phyloP scores from a whole-genome alignment of 2,888 invertebrate species.

The Cephus runcator region DNA sequence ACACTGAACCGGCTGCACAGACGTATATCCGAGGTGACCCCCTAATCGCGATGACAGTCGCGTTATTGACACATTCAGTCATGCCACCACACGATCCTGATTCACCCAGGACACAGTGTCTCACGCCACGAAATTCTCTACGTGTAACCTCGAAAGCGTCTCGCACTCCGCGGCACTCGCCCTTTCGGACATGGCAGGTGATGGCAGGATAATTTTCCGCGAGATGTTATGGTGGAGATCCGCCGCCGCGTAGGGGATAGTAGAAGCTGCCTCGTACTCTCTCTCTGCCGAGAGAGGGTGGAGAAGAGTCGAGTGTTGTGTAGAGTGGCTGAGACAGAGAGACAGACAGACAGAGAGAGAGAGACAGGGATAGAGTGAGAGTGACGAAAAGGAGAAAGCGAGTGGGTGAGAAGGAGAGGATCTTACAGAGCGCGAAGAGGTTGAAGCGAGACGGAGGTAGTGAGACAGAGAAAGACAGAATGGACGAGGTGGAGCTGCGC shows the following conservation, averaged over 20 bases:
- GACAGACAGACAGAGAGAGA: conserved; percentile 2
- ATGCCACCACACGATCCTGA: not conserved
- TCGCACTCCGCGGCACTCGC: conserved; percentile 19
- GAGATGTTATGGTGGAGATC: conserved; percentile 20
- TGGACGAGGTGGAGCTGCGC: conserved; percentile 4
- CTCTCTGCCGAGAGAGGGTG: conserved; percentile 31
- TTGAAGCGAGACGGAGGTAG: not conserved
- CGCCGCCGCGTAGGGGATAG: conserved; percentile 23
- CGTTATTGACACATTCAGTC: not conserved
- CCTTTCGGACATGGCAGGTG: conserved; percentile 27
- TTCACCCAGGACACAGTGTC: not conserved
- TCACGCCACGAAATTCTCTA: not conserved
- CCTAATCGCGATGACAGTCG: not conserved
- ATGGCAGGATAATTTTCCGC: conserved; percentile 23
- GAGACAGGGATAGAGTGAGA: not conserved
- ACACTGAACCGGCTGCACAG: not conserved
- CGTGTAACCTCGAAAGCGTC: not conserved
- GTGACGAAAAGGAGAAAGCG: conserved; percentile 1
- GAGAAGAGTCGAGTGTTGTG: conserved; percentile 36
- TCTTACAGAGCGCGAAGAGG: conserved; percentile 8
- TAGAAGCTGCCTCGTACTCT: conserved; percentile 33
- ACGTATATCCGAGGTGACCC: not conserved
- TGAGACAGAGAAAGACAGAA: conserved; percentile 2
- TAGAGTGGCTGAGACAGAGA: conserved; percentile 7
- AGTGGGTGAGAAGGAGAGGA: conserved; percentile 13